Base-by-base conservation (phyloP, 2,888 invertebrate species). In the Acleris holmiana region DNA sequence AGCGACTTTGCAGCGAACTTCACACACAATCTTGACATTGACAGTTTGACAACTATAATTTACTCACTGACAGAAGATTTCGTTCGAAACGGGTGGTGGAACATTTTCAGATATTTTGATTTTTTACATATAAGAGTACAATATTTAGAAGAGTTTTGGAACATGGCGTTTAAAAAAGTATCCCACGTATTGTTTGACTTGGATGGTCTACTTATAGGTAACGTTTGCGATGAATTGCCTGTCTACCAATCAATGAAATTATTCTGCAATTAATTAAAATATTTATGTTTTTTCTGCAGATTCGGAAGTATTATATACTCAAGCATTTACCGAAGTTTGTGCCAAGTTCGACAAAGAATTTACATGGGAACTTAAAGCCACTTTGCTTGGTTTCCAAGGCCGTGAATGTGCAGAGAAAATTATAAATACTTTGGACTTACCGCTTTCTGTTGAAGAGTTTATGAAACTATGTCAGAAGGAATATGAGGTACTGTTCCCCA, bases 361-460 rank as follows among this genome's bases (percentile, higher is more conserved):
- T 80, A 96, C 96, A 0, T 97, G 96, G 95, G 96, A 97, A 41
- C 80, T 96, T 21, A 98, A 98, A 86, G 85, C 93, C 5, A 89
- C 90, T 68, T 79, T 94, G 44, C 95, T 97, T 93, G 97, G 97
- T 1, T 91, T 94, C 63, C 94, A 95, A 76, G 94, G 94, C 2
- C 84, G 82, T 7, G 95, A 95, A 69, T 93, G 95, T 69, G 94
- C 95, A 0, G 89, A 93, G 75, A 93, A 88, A 72, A 93, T 96
- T 50, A 91, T 95, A 13, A 81, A 92, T 66, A 76, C 88, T 5
- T 89, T 95, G 67, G 89, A 95, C 2, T 80, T 97, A 65, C 96
- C 96, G 0, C 76, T 96, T 7, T 93, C 94, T 1, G 91, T 91
- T 70, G 94, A 95, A 60, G 94, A 96, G 73, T 97, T 95, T 81